phyloP scores from a whole-genome alignment of 2,113 vertebrate genomes.

The Vulpes ferrilata region DNA sequence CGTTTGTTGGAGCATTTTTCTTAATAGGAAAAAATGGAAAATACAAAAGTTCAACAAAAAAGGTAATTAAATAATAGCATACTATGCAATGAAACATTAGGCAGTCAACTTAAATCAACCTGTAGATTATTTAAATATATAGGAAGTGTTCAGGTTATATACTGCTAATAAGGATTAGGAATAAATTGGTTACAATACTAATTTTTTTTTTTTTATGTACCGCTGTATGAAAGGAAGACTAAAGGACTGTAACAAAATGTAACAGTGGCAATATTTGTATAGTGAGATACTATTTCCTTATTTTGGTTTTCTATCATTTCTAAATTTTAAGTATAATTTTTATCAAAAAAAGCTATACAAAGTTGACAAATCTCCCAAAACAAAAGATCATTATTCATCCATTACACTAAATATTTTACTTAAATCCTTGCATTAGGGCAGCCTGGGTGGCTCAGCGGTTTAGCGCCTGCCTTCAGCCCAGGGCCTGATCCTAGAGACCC shows the following conservation, averaged over 20 bases:
- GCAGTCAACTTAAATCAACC: background rate
- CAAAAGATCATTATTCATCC: background rate
- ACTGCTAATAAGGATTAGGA: conserved; percentile 13
- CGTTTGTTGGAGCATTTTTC: background rate
- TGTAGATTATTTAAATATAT: conserved; percentile 6
- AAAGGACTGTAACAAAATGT: conserved; percentile 26
- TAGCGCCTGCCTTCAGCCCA: background rate
- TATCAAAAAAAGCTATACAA: conserved; percentile 9
- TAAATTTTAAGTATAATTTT: conserved; percentile 18
- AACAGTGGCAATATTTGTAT: background rate
- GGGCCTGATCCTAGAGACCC: background rate
- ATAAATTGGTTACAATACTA: background rate
- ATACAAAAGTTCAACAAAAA: conserved; percentile 30
- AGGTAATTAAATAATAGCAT: conserved; percentile 12
- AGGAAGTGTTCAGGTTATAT: background rate
- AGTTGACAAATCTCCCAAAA: conserved; percentile 3
- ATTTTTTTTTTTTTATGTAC: background rate
- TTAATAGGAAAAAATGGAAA: conserved; percentile 39
- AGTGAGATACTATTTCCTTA: background rate
- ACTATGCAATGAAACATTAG: background rate
- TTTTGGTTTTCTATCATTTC: background rate
- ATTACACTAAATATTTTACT: background rate
- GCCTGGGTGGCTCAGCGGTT: background rate
- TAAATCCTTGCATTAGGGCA: background rate
- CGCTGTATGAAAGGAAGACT: background rate